These are phyloP conservation scores for Carposina sasakii DNA, from an alignment of 1,140 invertebrate species.

Conservation along the genomic window DNA sequence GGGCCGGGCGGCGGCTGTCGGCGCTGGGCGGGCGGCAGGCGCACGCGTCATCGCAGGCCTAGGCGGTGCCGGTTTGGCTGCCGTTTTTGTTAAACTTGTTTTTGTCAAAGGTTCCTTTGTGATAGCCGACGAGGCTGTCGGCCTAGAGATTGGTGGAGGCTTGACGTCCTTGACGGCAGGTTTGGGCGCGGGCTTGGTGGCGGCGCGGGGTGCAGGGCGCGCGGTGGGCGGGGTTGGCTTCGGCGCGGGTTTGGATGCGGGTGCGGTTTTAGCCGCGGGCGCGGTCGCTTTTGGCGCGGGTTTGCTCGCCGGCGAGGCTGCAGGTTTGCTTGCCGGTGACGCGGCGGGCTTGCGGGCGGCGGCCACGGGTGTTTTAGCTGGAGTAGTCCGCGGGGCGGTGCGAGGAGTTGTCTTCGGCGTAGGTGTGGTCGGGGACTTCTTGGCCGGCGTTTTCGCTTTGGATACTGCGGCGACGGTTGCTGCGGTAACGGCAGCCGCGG, in stretches of 20 bases:
- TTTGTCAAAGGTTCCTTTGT: too few relatives aligned
- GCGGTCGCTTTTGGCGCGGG: neutral
- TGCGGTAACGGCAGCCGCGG: conserved; percentile 7
- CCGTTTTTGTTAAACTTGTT: too few relatives aligned
- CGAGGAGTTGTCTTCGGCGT: conserved; percentile 5
- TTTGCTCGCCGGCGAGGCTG: neutral
- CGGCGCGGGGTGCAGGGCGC: neutral
- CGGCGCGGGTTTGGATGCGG: neutral
- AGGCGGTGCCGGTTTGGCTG: too few relatives aligned
- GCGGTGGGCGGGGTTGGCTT: neutral
- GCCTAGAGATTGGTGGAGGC: neutral
- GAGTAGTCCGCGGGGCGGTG: too few relatives aligned
- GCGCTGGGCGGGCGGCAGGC: neutral
- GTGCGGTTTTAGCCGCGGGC: neutral
- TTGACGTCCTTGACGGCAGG: neutral
- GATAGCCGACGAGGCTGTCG: neutral
- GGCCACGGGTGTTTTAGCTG: conserved; percentile 1
- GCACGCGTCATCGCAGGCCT: neutral
- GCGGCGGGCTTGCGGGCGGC: neutral
- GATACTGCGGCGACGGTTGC: conserved; percentile 15
- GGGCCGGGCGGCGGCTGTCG: neutral
- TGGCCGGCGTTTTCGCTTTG: too few relatives aligned
- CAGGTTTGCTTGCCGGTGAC: too few relatives aligned
- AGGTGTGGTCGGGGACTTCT: conserved; percentile 1
- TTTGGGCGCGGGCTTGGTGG: neutral